A percentile compares a stretch with the other conserved stretches of the same genome.
Conservation (phyloP, 2,113 vertebrate species). For the Rhineura floridana region DNA sequence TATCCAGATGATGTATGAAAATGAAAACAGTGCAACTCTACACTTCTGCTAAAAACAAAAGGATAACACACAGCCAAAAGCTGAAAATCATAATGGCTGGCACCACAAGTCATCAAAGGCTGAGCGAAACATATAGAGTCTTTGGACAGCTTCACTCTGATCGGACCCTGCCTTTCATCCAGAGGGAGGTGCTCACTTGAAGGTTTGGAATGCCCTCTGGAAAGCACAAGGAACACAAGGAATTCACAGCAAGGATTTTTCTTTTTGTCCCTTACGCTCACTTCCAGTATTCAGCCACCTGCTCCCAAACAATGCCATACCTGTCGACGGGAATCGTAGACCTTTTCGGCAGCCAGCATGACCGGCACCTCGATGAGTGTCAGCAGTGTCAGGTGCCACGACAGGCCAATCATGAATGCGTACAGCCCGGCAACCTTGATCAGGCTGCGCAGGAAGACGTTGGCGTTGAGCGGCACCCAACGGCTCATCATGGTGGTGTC, state of each 20-base stretch:
- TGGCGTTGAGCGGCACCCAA: slow-evolving; percentile 80
- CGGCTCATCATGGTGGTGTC: slow-evolving; percentile 79
- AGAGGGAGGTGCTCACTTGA: too few relatives aligned
- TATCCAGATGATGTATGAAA: too few relatives aligned
- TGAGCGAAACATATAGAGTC: too few relatives aligned
- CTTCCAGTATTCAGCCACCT: not conserved
- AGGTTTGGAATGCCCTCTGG: too few relatives aligned
- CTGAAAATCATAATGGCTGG: too few relatives aligned
- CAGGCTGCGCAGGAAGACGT: slow-evolving; percentile 81
- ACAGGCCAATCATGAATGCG: slow-evolving; percentile 80
- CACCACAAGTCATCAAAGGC: too few relatives aligned
- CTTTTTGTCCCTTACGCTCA: not conserved
- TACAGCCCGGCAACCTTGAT: slow-evolving; percentile 79
- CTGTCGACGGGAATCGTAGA: slow-evolving; percentile 78
- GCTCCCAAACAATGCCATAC: slow-evolving; percentile 50
- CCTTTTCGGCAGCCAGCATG: slow-evolving; percentile 68
- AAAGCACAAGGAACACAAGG: too few relatives aligned
- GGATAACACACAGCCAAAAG: too few relatives aligned
- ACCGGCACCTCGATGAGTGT: slow-evolving; percentile 79
- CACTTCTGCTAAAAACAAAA: too few relatives aligned
- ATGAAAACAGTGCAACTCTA: too few relatives aligned
- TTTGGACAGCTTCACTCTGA: too few relatives aligned
- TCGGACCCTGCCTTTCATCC: too few relatives aligned
- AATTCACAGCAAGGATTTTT: not conserved
- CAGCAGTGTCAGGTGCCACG: slow-evolving; percentile 82